Conservation (phyloP, 1,140 invertebrate species). For the Drosophila nebulosa region DNA sequence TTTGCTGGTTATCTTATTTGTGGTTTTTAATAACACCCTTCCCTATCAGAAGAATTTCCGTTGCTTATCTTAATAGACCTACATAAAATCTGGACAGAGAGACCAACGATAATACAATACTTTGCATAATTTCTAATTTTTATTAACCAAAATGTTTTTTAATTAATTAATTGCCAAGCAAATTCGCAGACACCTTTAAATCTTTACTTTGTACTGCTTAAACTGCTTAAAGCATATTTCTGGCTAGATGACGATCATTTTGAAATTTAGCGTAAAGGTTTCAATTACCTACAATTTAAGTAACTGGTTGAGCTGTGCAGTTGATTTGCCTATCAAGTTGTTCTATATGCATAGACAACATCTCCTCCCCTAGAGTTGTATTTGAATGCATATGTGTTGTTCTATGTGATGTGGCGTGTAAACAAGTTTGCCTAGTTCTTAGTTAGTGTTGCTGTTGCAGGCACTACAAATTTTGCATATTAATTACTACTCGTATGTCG, state of each 20-base stretch:
- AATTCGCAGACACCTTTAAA: neutral
- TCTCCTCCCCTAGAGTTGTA: slow-evolving; percentile 16
- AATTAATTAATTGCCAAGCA: too few species aligned
- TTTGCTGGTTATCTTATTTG: slow-evolving; percentile 14
- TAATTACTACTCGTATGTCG: slow-evolving; percentile 25
- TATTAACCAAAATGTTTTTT: neutral
- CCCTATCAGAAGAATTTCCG: slow-evolving; percentile 23
- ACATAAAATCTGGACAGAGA: neutral
- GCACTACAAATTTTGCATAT: slow-evolving; percentile 45
- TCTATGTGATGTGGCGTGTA: slow-evolving; percentile 29
- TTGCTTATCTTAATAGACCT: slow-evolving; percentile 42
- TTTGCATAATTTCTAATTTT: neutral
- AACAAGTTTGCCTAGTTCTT: slow-evolving; percentile 49
- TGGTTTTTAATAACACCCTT: neutral
- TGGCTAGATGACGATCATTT: slow-evolving; percentile 3
- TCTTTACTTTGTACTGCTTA: slow-evolving; percentile 29
- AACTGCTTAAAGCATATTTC: too few species aligned
- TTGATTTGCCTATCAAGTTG: slow-evolving; percentile 66
- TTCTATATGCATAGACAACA: slow-evolving; percentile 12
- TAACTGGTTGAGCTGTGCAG: too few species aligned
- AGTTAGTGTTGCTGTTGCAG: slow-evolving; percentile 4
- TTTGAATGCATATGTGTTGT: neutral
- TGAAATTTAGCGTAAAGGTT: too few species aligned
- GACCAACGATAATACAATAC: neutral
- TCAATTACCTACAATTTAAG: too few species aligned